A percentile compares a stretch with the other conserved stretches of the same genome.
Evolutionary conservation across 2,888 invertebrate genomes (phyloP).

Genomic region (Leptinotarsa peninsularis): DNA sequence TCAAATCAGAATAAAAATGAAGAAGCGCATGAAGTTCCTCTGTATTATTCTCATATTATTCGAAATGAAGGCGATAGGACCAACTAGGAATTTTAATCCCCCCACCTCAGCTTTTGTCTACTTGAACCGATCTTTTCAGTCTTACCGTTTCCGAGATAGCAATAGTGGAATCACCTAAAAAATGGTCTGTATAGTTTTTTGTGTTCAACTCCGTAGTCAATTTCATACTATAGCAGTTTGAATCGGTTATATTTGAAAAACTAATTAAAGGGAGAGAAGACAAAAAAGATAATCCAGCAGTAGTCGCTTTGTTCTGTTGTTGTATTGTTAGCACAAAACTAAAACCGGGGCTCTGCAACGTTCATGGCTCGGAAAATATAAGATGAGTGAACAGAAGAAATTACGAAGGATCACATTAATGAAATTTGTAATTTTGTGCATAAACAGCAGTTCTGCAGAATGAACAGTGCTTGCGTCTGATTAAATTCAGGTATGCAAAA

Average conservation of each 20-base stretch:
- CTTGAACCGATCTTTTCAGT: background rate
- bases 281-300: conserved; percentile 6
- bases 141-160: too few species aligned
- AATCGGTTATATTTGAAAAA: conserved; percentile 5
- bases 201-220: background rate
- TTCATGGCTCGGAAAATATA: conserved; percentile 17
- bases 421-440: conserved; percentile 27
- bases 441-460: conserved; percentile 27
- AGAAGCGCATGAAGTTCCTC: too few species aligned
- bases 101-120: too few species aligned
- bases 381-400: conserved; percentile 25
- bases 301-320: conserved; percentile 11
- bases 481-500: conserved; percentile 50
- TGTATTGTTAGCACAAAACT: conserved; percentile 23
- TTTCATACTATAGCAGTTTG: background rate
- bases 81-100: too few species aligned
- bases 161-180: too few species aligned
- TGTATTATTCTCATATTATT: too few species aligned
- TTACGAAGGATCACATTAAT: conserved; percentile 23
- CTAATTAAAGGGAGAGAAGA: conserved; percentile 6
- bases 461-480: conserved; percentile 40
- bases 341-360: background rate
- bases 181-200: background rate
- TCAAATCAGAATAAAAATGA: too few species aligned
- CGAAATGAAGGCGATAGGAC: too few species aligned